Base-by-base conservation (phyloP, 2,113 vertebrate species). In the Puma concolor region DNA sequence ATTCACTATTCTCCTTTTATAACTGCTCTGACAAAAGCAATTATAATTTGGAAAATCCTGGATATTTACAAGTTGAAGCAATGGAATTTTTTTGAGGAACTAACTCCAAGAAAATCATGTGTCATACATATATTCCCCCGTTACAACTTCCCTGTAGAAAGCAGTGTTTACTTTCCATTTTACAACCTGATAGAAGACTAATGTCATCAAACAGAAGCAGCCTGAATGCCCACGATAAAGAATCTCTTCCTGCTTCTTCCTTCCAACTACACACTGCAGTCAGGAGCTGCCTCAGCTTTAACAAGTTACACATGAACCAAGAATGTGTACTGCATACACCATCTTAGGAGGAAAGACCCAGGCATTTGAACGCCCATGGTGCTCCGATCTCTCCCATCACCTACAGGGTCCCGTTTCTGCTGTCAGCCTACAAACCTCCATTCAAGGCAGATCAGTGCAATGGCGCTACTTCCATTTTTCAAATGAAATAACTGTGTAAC, bases 1-100 rank as follows among this genome's bases (percentile, higher is more conserved):
- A 72, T 79, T 91, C 36, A 88, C 10, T 54, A 29, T 79, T 94
- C 29, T 84, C 17, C 83, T 85, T 94, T 96, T 74, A 85, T 81
- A 89, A 89, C 79, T 66, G 79, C 64, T 38, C 71, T 95, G 67
- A 91, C 38, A 83, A 71, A 91, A 88, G 38, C 7, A 89, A 89
- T 50, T 50, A 71, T 69, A n/a, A 66, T 54, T 94, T 97, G 29
- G 50, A 90, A 84, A 25, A 64, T 4, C 5, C 17, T 64, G 31
- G 93, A 74, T 88, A 84, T 79, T 84, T 88, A 74, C 2, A 82
- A 72, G 63, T 14, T 85, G 38, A 91, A 94, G 64, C n/a, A 74
- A 74, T 54, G 23, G 91, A 79, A 48, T 33, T 72, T 57, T 93
- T n/a, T n/a, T 11, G 33, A 93, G 29, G 41, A 79, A 89, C 31